Conservation (phyloP, 2,888 invertebrate genomes). For the Rapana venosa region DNA sequence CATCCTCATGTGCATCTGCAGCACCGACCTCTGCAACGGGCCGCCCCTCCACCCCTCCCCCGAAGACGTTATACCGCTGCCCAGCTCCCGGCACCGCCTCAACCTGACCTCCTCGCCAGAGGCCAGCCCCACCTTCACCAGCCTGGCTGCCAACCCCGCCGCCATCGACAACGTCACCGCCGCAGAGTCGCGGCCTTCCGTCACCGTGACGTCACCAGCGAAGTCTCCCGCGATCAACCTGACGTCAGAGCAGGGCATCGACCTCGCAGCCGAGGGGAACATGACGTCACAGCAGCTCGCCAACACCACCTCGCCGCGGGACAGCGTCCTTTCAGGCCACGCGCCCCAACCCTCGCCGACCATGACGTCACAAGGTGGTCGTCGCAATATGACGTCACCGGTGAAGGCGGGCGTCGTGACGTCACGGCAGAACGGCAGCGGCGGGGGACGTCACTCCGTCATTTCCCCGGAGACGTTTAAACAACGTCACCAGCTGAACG, state of each 20-base stretch:
- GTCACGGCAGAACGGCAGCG: background rate
- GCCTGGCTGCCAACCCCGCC: background rate
- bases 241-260: background rate
- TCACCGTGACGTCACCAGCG: too few species aligned
- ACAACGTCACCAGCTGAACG: background rate
- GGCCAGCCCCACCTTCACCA: background rate
- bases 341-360: too few species aligned
- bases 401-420: background rate
- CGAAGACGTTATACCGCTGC: background rate
- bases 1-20: conserved; percentile 25
- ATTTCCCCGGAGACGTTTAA: conserved; percentile 4
- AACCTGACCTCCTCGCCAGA: background rate
- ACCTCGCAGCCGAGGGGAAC: background rate
- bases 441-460: background rate
- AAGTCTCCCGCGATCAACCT: background rate
- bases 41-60: background rate
- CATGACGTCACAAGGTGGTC: too few species aligned
- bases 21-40: conserved; percentile 24
- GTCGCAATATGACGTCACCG: background rate
- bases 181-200: too few species aligned
- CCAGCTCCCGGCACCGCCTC: background rate
- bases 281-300: background rate
- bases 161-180: too few species aligned
- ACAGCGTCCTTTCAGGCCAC: background rate
- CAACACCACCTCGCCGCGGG: background rate